Evolutionary conservation across 2,888 invertebrate genomes (phyloP).

Genomic region (Steinernema hermaphroditum): DNA sequence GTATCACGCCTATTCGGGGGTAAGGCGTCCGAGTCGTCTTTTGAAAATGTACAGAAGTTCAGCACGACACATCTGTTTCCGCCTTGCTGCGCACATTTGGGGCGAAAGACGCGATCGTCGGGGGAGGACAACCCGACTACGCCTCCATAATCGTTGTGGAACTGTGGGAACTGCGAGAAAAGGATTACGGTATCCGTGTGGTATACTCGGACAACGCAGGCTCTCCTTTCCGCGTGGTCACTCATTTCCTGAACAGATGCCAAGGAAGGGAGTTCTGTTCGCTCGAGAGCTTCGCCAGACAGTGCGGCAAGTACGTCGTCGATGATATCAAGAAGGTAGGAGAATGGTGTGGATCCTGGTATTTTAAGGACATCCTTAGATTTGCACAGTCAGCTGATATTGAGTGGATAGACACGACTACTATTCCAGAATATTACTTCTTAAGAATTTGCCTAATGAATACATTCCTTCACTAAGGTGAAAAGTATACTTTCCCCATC

Average conservation of each 20-base stretch:
- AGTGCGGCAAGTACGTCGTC: background rate
- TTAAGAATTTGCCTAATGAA: too few relatives aligned
- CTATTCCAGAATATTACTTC: too few relatives aligned
- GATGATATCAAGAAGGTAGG: background rate
- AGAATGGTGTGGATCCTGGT: too few relatives aligned
- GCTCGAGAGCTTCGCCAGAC: background rate
- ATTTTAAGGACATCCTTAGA: too few relatives aligned
- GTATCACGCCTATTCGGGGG: constrained; percentile 22
- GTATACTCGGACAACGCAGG: background rate
- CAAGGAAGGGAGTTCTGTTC: background rate
- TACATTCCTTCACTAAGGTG: too few relatives aligned
- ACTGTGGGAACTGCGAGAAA: constrained; percentile 14
- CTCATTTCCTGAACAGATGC: background rate
- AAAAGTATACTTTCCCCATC: too few relatives aligned
- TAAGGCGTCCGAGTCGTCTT: background rate
- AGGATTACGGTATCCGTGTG: background rate
- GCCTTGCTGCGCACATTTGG: constrained; percentile 20
- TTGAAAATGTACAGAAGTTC: background rate
- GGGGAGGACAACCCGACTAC: constrained; percentile 12
- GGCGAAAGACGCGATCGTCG: constrained; percentile 29
- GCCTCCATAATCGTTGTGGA: constrained; percentile 17
- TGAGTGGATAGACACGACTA: too few relatives aligned
- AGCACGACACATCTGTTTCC: constrained; percentile 32
- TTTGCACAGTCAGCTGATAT: too few relatives aligned
- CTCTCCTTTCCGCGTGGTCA: background rate